These are phyloP conservation scores for Ataeniobius toweri DNA, from an alignment of 2,797 vertebrate genomes.

Conservation along the genomic window DNA sequence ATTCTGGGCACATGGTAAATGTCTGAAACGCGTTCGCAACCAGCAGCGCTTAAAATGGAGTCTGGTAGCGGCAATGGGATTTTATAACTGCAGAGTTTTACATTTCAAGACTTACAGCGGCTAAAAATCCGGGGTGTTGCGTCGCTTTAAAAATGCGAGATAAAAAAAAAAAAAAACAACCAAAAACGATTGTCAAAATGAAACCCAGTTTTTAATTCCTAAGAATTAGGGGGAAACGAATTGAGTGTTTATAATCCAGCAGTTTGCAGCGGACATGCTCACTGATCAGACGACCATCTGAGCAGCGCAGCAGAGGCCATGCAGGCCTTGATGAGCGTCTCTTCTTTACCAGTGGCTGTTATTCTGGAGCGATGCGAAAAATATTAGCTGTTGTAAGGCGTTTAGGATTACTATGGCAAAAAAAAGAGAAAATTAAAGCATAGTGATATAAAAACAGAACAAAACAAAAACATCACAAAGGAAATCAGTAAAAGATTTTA, in stretches of 20 bases:
- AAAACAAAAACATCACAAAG: constrained; percentile 34
- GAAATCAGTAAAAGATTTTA: constrained; percentile 43
- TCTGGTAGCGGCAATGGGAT: neutral
- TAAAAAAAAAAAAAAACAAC: neutral
- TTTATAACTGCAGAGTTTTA: neutral
- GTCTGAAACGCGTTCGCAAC: neutral
- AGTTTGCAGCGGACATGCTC: neutral
- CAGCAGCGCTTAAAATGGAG: constrained; percentile 1
- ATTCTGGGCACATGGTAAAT: neutral
- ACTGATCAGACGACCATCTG: neutral
- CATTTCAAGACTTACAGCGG: neutral
- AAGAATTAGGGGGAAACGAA: neutral
- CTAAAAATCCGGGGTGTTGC: neutral
- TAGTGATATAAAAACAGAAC: neutral
- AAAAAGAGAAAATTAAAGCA: neutral
- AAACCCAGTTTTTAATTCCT: neutral
- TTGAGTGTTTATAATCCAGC: neutral
- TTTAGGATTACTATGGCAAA: neutral
- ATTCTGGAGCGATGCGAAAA: neutral
- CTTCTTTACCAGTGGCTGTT: neutral
- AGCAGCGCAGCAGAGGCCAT: constrained; percentile 4
- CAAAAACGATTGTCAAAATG: neutral
- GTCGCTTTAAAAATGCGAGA: neutral
- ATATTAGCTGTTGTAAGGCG: neutral
- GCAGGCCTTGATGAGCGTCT: neutral